Evolutionary conservation across 2,888 invertebrate species (phyloP), one percentile per base, ranked within the genome.

Genomic region (Ophonus ardosiacus): DNA sequence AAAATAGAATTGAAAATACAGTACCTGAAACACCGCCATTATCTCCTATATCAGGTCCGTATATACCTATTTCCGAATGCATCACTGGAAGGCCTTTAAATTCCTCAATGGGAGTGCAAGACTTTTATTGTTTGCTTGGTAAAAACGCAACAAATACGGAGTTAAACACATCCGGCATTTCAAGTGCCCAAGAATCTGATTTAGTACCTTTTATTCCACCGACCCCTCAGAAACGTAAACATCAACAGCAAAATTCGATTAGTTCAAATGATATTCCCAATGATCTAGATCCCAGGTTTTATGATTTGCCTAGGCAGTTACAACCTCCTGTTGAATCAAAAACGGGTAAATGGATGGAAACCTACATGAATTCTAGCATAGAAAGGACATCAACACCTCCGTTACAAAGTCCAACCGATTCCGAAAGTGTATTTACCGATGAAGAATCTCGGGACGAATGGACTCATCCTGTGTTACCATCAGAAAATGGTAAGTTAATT

Each of bases 21-120:
- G 86, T 79, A 68, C 90, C 91, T 61, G 94, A 94, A 88, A 93
- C 94, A 15, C 94, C 94, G 18, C 94, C 94, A 10, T 92, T 94
- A 84, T 93, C 94, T 76, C 94, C 95, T 81, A 94, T 93, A 87
- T 95, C 97, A 8, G 96, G 97, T 21, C 97, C 97, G 0, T 98
- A 98, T 90, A 98, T 98, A 91, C 96, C 97, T 7, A 97, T 98
- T 88, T 97, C 97, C 82, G 98, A 98, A 91, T 98, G 98, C 90
- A 96, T 97, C 88, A 97, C 98, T 43, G 98, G 98, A 79, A 94
- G 78, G 8, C 84, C 84, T 7, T 15, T 84, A 40, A 65, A 68
- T 18, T 40, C 78, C 21, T 78, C 76, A 18, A 13, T 76, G 43
- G 65, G 61, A 7, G 78, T 78, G 24, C 83, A 83, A 76, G 76